Conservation (phyloP, 1,140 invertebrate genomes). For the Mercenaria mercenaria region DNA sequence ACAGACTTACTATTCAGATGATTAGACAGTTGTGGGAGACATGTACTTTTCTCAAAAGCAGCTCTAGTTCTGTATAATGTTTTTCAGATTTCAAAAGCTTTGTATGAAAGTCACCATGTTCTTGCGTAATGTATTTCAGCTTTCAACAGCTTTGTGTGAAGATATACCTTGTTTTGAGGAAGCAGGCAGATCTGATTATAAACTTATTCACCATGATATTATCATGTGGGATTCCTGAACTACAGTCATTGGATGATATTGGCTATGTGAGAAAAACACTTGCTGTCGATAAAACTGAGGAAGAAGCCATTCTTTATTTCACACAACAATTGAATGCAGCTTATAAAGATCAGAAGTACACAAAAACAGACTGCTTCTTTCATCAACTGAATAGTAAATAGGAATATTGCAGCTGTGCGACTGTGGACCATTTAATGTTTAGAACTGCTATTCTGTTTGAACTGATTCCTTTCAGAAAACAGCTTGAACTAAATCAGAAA, state of each 20-base stretch:
- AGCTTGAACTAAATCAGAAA: too few relatives aligned
- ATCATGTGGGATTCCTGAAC: conserved; percentile 97
- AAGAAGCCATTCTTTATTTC: conserved; percentile 96
- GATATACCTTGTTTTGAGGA: conserved; percentile 95
- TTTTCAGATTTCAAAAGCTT: conserved; percentile 91
- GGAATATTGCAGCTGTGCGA: background rate
- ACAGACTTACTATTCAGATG: background rate
- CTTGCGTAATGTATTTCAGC: too few relatives aligned
- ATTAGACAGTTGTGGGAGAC: background rate
- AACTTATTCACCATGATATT: conserved; percentile 99
- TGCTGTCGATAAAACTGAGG: conserved; percentile 92
- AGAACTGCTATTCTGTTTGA: background rate
- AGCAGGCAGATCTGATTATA: conserved; percentile 96
- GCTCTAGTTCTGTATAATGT: conserved; percentile 36
- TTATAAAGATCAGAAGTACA: conserved; percentile 97
- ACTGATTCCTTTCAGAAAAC: too few relatives aligned
- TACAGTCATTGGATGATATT: conserved; percentile 95
- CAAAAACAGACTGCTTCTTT: conserved; percentile 97
- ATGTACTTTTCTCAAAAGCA: background rate
- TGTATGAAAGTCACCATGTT: too few relatives aligned
- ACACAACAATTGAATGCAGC: conserved; percentile 96
- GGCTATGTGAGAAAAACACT: conserved; percentile 96
- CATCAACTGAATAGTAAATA: conserved; percentile 87
- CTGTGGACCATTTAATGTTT: background rate
- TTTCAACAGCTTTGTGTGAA: conserved; percentile 95